These are phyloP conservation scores for Catostylus mosaicus DNA, from an alignment of 30 jellyfish, hydroid and myxozoan genomes.

Conservation along the genomic window DNA sequence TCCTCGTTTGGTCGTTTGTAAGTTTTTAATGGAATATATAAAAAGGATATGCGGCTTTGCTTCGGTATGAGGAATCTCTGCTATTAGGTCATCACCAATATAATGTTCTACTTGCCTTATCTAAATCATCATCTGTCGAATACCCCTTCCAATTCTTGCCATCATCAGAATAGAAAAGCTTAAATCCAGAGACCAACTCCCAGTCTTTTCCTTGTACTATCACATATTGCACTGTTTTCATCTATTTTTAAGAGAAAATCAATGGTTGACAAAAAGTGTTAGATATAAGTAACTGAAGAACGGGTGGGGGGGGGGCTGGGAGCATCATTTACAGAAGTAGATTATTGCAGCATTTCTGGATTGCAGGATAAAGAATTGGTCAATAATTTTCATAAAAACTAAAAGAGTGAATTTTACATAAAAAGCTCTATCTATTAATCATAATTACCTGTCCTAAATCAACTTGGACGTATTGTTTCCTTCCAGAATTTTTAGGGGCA, in stretches of 20 bases:
- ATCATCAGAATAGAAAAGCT: constrained; percentile 48
- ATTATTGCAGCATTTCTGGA: neutral
- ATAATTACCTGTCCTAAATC: constrained; percentile 33
- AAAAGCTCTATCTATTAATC: too few species aligned
- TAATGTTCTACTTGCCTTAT: constrained; percentile 3
- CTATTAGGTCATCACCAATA: too few species aligned
- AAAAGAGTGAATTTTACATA: too few species aligned
- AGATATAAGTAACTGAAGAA: neutral
- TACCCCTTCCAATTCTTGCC: constrained; percentile 52
- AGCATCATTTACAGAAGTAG: too few species aligned
- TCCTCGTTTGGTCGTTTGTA: too few species aligned
- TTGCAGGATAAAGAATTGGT: neutral
- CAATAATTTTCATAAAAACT: too few species aligned
- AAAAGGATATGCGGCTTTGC: too few species aligned
- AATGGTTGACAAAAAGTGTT: neutral
- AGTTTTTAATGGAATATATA: too few species aligned
- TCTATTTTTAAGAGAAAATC: neutral
- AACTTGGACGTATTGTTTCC: constrained; percentile 50
- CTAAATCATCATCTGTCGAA: constrained; percentile 25
- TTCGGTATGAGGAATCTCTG: too few species aligned
- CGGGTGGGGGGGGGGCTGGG: too few species aligned
- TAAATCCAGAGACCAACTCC: constrained; percentile 49
- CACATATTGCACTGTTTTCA: constrained; percentile 35
- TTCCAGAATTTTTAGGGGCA: neutral
- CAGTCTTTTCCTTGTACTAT: constrained; percentile 44